Percentiles rank a stretch among this genome's conserved stretches.
Evolutionary conservation across 92 coral and sea anemone genomes (phyloP).

Genomic region (Porites lobata): DNA sequence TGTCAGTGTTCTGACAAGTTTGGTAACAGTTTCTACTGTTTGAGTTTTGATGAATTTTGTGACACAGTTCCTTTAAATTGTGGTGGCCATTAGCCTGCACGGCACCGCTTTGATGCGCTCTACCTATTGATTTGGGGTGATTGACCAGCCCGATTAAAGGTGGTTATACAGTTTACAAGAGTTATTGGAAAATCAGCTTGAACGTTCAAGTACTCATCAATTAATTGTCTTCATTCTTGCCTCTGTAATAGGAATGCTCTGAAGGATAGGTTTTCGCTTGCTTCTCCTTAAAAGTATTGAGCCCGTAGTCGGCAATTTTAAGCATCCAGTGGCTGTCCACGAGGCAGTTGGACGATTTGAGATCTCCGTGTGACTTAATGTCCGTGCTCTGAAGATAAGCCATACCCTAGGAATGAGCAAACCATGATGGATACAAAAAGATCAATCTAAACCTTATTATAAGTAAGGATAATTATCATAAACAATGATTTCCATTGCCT

Average conservation of each 20-base stretch:
- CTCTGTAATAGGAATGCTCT: slow-evolving; percentile 90
- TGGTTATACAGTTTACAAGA: no score
- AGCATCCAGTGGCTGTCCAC: slow-evolving; percentile 99
- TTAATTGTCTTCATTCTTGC: slow-evolving; percentile 30
- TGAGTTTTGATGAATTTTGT: no score
- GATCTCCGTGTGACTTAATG: slow-evolving; percentile 94
- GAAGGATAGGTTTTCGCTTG: slow-evolving; percentile 87
- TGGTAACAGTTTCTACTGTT: no score
- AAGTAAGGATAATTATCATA: no score
- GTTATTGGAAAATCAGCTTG: background rate
- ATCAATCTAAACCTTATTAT: no score
- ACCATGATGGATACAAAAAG: background rate
- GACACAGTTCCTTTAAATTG: no score
- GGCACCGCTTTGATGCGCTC: no score
- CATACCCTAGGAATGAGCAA: slow-evolving; percentile 82
- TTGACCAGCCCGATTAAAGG: no score
- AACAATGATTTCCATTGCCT: no score
- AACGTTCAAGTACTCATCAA: background rate
- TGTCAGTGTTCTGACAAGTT: no score
- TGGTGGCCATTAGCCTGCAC: no score
- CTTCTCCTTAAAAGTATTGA: slow-evolving; percentile 91
- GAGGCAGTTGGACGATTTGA: slow-evolving; percentile 94
- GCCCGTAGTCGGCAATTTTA: slow-evolving; percentile 95
- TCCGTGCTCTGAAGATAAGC: slow-evolving; percentile 89
- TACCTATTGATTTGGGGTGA: no score